Evolutionary conservation across 2,797 vertebrate species (phyloP).

Genomic region (Podarcis siculus): DNA sequence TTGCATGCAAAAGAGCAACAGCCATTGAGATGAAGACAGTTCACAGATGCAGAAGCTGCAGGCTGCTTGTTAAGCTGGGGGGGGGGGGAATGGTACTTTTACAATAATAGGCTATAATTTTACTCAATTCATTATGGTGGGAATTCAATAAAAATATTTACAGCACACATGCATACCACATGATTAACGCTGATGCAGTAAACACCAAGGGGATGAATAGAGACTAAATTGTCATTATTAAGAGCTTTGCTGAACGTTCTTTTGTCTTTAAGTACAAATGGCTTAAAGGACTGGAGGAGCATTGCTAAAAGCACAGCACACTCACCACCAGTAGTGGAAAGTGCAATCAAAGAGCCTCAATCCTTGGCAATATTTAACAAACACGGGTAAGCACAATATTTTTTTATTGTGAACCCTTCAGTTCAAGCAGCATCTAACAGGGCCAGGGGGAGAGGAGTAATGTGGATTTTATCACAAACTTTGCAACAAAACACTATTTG

Average conservation of each 20-base stretch:
- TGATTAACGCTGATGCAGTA: constrained; percentile 39
- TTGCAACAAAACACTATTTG: neutral
- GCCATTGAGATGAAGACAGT: neutral
- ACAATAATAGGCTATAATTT: constrained; percentile 54
- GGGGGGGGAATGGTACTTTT: constrained; percentile 31
- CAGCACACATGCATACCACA: constrained; percentile 12
- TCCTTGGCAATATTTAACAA: neutral
- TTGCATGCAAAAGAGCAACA: constrained; percentile 36
- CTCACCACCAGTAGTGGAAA: neutral
- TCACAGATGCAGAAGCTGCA: constrained; percentile 39
- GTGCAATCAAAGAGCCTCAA: neutral
- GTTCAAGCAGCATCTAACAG: neutral
- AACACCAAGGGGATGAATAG: constrained; percentile 30
- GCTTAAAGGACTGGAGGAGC: neutral
- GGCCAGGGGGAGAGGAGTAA: neutral
- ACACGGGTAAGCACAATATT: neutral
- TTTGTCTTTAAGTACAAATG: constrained; percentile 1
- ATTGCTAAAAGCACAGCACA: neutral
- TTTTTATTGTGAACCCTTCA: neutral
- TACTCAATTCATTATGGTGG: constrained; percentile 50
- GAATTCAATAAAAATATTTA: constrained; percentile 40
- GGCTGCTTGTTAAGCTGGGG: constrained; percentile 41
- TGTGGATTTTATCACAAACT: neutral
- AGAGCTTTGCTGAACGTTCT: neutral
- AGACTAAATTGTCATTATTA: constrained; percentile 34